Conservation (phyloP, 2,113 vertebrate genomes). For the Todiramphus saurophagus region DNA sequence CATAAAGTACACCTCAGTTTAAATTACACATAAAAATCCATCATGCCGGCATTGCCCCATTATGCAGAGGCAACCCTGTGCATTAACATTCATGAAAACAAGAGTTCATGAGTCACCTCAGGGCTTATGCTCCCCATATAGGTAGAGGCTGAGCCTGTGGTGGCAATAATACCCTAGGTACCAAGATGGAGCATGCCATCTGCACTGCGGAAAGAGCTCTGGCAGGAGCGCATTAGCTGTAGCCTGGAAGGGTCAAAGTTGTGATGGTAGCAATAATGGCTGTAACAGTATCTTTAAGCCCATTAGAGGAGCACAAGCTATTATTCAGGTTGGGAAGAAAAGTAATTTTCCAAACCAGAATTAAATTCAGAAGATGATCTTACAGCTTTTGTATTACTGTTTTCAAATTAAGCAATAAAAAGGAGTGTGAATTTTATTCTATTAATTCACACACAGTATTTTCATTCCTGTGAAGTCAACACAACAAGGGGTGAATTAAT, state of each 20-base stretch:
- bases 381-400: conserved; percentile 10
- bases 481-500: conserved; percentile 50
- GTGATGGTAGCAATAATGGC: neutral
- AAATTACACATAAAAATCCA: conserved; percentile 38
- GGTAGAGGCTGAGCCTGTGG: neutral
- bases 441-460: conserved; percentile 11
- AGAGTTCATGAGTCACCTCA: neutral
- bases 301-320: neutral
- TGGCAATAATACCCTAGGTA: neutral
- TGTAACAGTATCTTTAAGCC: neutral
- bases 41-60: neutral
- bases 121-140: neutral
- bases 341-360: conserved; percentile 3
- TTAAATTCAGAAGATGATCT: conserved; percentile 35
- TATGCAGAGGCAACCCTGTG: conserved; percentile 4
- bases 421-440: neutral
- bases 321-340: neutral
- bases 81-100: conserved; percentile 54
- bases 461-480: conserved; percentile 32
- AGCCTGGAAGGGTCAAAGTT: neutral
- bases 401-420: conserved; percentile 64
- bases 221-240: neutral
- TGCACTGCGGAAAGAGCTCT: neutral
- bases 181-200: neutral
- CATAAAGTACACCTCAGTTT: neutral